Base-by-base conservation (phyloP, 2,888 invertebrate species). In the Nephrotoma flavescens region DNA sequence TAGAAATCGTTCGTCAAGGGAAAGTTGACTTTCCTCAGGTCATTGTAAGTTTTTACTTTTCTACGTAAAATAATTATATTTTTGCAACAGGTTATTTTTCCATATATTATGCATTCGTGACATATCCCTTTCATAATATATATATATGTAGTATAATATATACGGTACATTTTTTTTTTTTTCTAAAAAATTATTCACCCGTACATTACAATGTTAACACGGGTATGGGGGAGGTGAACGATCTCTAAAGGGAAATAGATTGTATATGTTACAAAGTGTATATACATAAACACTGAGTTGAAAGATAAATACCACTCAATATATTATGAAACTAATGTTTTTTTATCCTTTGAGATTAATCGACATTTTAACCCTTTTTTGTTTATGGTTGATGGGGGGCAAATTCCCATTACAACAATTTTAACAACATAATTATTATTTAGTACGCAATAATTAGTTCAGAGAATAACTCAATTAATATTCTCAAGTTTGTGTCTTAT, bases 1-100 rank as follows among this genome's bases (percentile, higher is more conserved):
- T 95, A 92, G 95, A 95, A 93, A 94, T 95, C 92, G 95, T 95
- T 93, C 95, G 94, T 93, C 95, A 95, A 93, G 95, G 94, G 93
- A 94, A 94, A 92, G 94, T 95, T 94, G 95, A 95, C 92, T 95
- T 95, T 93, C 93, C 95, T 93, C 93, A 94, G 92, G 93, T 94
- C 93, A 95, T 94, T 94, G 95, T 95, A 93, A 95, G 95, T 86
- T 85, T 71, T 52, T 71, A 71, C 71, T 31, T 9, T 71, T 31
- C 15, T 15, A 84, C 42, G 19, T 19, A 42, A 42, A 45, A 86
- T 86, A 86, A 44, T 45, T 44, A 19, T 44, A 31, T 86, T 42
- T 47, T 84, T 84, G 84, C 84, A 84, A 84, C 84, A 84, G 84
- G 84, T 84, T 84, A 84, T 84, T 52, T 52, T 71, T 71, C 71